Conservation (phyloP, 2,113 vertebrate species). For the Zingel zingel region DNA sequence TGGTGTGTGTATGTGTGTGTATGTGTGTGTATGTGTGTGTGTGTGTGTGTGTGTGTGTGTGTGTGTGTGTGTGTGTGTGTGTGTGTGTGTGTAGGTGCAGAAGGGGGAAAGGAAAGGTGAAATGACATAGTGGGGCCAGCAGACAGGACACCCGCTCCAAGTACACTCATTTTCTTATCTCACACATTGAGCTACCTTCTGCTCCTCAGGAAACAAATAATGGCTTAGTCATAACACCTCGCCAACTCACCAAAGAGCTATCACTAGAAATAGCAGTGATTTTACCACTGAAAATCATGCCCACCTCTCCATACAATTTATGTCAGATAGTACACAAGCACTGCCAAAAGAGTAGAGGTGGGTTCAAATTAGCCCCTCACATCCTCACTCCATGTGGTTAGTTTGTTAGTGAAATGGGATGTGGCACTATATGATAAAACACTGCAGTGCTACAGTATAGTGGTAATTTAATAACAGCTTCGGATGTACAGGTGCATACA, state of each 20-base stretch:
- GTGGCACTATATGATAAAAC: constrained; percentile 35
- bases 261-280: constrained; percentile 74
- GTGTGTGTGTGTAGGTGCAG: constrained; percentile 1
- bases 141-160: constrained; percentile 67
- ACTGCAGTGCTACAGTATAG: not conserved
- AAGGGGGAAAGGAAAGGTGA: constrained; percentile 27
- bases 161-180: constrained; percentile 79
- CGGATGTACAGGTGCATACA: not conserved
- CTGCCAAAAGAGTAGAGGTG: constrained; percentile 48
- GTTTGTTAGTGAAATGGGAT: constrained; percentile 13
- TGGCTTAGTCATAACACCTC: constrained; percentile 77
- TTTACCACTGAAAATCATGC: constrained; percentile 64
- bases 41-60: not conserved
- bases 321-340: constrained; percentile 53
- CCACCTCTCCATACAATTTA: constrained; percentile 60
- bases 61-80: too few species aligned
- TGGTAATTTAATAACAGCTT: not conserved
- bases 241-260: constrained; percentile 68
- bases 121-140: constrained; percentile 62
- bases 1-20: too few species aligned
- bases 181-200: constrained; percentile 78
- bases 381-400: constrained; percentile 33
- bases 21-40: not conserved
- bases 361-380: constrained; percentile 55
- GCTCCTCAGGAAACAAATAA: constrained; percentile 79